Evolutionary conservation across 1,140 invertebrate species (phyloP), one percentile per base, ranked within the genome.

Genomic region (Whitmania pigra): DNA sequence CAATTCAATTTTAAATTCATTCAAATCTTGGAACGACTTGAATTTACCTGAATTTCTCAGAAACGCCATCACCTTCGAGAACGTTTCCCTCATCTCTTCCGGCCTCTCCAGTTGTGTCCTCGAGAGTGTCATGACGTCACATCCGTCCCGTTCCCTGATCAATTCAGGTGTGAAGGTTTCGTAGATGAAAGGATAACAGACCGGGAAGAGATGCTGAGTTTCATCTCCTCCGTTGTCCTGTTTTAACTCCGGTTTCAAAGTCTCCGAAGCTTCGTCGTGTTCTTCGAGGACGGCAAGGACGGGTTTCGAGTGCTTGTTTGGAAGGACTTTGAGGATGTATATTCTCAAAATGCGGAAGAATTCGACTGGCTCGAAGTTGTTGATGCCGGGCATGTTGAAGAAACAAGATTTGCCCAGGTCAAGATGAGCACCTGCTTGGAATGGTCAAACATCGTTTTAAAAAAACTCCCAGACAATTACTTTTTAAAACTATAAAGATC

Each of bases 141-240:
- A 25, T 22, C 36, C n/a, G 29, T 73, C 67, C 40, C 54, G 54
- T 18, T 63, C 40, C 31, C 67, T 31, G n/a, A 73, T 66, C 22
- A 73, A 43, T n/a, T 68, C 72, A 29, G 72, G 72, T n/a, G 72
- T 73, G 72, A 73, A 73, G 13, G 67, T 73, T 31, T 73, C 72
- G 72, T 73, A 73, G 25, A 66, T 69, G 53, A 73, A 69, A 1
- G 72, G 72, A 63, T 40, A 73, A 22, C 22, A 49, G 43, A 72
- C 43, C 13, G 71, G 63, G 13, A 71, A 31, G 9, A 63, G 2
- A 20, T 63, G 57, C 20, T 22, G 57, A 7, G 11, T 20, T 63
- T 63, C 57, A 20, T 63, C 57, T 11, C 9, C 57, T 22, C 29
- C 57, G 57, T 63, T 20, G 57, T 63, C 57, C 22, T 63, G 22